These are phyloP conservation scores for Mesoclemmys tuberculata DNA, from an alignment of 2,113 vertebrate genomes.

Conservation along the genomic window DNA sequence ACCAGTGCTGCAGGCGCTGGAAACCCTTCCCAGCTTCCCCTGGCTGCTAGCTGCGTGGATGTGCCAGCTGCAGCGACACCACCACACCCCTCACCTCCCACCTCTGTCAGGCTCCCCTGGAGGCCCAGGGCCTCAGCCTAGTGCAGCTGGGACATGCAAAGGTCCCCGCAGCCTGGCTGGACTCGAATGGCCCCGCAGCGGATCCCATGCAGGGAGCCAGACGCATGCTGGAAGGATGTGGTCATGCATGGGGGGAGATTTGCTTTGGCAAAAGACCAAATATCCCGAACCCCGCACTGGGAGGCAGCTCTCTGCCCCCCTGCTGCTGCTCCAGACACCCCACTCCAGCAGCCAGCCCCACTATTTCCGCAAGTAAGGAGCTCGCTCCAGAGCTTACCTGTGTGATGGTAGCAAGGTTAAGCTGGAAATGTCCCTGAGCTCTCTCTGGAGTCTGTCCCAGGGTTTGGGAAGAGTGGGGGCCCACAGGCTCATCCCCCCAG, in stretches of 20 bases:
- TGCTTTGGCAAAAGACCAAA: neutral
- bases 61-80: too few relatives aligned
- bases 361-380: neutral
- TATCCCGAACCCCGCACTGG: neutral
- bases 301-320: too few relatives aligned
- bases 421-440: neutral
- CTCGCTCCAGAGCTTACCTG: neutral
- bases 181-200: neutral
- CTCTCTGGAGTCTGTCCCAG: rapidly evolving
- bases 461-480: neutral
- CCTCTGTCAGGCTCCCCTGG: too few relatives aligned
- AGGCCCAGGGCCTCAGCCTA: too few relatives aligned
- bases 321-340: neutral
- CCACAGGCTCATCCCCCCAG: rapidly evolving
- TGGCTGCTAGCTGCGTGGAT: neutral
- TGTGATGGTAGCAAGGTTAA: neutral
- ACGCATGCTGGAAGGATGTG: neutral
- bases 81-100: too few relatives aligned
- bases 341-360: neutral
- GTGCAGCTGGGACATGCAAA: neutral
- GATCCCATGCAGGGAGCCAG: neutral
- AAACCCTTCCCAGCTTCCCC: neutral
- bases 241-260: neutral
- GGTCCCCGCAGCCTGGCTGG: neutral
- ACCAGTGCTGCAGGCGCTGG: too few relatives aligned